These are phyloP conservation scores for Alces alces DNA, from an alignment of 2,113 vertebrate species.

Conservation along the genomic window DNA sequence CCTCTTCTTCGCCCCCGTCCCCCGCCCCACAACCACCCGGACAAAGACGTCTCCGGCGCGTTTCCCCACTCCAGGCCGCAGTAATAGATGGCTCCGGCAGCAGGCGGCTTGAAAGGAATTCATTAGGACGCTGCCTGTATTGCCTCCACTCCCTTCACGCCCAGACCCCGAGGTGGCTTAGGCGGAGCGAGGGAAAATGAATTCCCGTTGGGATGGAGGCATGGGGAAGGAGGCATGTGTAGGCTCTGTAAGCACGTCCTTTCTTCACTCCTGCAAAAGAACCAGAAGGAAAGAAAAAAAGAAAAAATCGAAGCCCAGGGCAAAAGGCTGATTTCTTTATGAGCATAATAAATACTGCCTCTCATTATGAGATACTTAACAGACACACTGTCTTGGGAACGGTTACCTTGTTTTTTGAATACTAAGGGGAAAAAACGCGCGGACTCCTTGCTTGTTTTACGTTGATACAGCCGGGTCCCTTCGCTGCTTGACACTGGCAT, in stretches of 20 bases:
- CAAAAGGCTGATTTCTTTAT: constrained; percentile 41
- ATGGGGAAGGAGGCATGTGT: background rate
- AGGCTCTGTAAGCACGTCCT: background rate
- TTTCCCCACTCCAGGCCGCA: constrained; percentile 50
- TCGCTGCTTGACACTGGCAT: rapidly evolving
- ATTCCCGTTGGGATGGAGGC: background rate
- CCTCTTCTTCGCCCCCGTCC: background rate
- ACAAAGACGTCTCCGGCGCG: constrained; percentile 59
- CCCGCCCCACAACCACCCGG: background rate
- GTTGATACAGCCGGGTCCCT: background rate
- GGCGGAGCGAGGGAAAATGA: background rate
- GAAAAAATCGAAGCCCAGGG: background rate
- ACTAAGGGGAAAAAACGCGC: background rate
- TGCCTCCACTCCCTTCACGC: background rate
- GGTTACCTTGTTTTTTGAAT: background rate
- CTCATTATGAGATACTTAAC: constrained; percentile 7
- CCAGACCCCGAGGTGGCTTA: constrained; percentile 39
- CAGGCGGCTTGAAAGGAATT: constrained; percentile 68
- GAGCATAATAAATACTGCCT: constrained; percentile 23
- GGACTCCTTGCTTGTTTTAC: background rate
- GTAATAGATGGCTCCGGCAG: constrained; percentile 68
- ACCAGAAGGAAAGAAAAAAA: background rate
- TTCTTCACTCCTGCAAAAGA: background rate
- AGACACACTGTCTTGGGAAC: background rate
- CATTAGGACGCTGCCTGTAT: constrained; percentile 37